Evolutionary conservation across 35 echinoderm and acorn worm species (phyloP).

Genomic region (Lytechinus pictus): DNA sequence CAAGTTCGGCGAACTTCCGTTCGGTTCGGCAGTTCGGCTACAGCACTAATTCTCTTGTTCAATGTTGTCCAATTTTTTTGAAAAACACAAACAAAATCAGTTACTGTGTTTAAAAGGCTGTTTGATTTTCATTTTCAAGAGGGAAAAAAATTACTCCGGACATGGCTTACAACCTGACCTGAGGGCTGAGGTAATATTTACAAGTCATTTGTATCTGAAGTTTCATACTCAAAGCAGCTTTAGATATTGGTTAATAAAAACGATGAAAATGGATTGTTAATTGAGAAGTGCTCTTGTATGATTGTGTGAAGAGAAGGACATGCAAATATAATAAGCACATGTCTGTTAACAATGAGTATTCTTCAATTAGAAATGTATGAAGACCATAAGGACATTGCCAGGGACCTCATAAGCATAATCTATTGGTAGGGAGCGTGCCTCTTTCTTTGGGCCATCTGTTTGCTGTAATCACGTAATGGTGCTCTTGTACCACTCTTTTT

Average conservation of each 20-base stretch:
- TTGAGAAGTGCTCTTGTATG: neutral
- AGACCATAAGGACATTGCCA: neutral
- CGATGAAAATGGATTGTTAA: neutral
- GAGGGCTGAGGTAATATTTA: neutral
- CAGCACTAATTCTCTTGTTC: too few relatives aligned
- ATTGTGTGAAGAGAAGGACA: neutral
- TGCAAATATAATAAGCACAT: neutral
- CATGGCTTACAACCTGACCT: neutral
- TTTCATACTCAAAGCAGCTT: neutral
- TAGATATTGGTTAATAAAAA: neutral
- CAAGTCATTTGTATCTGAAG: neutral
- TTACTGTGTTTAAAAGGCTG: neutral
- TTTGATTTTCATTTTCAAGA: neutral
- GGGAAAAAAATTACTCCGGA: neutral
- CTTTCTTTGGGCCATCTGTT: conserved; percentile 17
- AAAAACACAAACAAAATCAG: neutral
- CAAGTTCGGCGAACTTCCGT: too few relatives aligned
- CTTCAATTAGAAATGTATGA: neutral
- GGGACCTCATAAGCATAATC: conserved; percentile 17
- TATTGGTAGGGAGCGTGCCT: neutral
- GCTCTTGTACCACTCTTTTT: conserved; percentile 1
- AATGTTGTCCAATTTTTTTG: neutral
- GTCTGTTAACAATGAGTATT: neutral
- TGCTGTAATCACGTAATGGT: conserved; percentile 7
- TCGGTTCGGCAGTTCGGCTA: too few relatives aligned